Percentiles rank a stretch among this genome's conserved stretches.
Conservation (phyloP, 1,140 invertebrate genomes). For the Lasioglossum baleicum region DNA sequence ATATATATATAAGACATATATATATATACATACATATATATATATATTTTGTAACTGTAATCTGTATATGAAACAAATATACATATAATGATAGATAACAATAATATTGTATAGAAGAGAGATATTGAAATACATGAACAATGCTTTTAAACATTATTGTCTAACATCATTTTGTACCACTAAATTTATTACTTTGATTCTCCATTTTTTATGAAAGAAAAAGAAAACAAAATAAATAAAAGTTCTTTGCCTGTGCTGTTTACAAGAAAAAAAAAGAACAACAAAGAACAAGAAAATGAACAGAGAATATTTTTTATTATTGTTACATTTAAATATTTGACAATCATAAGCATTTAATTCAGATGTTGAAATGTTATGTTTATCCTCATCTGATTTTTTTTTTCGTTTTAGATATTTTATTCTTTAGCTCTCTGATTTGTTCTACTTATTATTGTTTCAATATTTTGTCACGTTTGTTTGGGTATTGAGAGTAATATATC, state of each 20-base stretch:
- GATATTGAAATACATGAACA: slow-evolving; percentile 80
- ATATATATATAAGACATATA: slow-evolving; percentile 59
- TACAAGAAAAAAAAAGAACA: background rate
- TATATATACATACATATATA: slow-evolving; percentile 9
- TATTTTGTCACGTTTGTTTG: slow-evolving; percentile 23
- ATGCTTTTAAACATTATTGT: slow-evolving; percentile 80
- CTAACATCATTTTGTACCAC: slow-evolving; percentile 80
- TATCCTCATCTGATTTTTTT: slow-evolving; percentile 47
- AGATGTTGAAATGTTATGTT: slow-evolving; percentile 30
- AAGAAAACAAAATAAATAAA: background rate
- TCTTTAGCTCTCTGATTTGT: slow-evolving; percentile 54
- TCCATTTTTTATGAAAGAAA: slow-evolving; percentile 47
- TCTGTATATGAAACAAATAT: slow-evolving; percentile 76
- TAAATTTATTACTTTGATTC: slow-evolving; percentile 69
- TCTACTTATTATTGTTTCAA: slow-evolving; percentile 47
- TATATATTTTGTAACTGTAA: slow-evolving; percentile 73
- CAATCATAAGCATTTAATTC: slow-evolving; percentile 25
- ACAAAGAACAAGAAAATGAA: background rate
- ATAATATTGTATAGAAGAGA: slow-evolving; percentile 80
- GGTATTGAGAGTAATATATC: slow-evolving; percentile 61
- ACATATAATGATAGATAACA: slow-evolving; percentile 75
- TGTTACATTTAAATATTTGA: slow-evolving; percentile 17
- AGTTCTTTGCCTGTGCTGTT: slow-evolving; percentile 21
- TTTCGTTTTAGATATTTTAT: slow-evolving; percentile 44
- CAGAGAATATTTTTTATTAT: slow-evolving; percentile 11